Conservation (phyloP, 2,113 vertebrate genomes). For the Xyliphius kryptos region DNA sequence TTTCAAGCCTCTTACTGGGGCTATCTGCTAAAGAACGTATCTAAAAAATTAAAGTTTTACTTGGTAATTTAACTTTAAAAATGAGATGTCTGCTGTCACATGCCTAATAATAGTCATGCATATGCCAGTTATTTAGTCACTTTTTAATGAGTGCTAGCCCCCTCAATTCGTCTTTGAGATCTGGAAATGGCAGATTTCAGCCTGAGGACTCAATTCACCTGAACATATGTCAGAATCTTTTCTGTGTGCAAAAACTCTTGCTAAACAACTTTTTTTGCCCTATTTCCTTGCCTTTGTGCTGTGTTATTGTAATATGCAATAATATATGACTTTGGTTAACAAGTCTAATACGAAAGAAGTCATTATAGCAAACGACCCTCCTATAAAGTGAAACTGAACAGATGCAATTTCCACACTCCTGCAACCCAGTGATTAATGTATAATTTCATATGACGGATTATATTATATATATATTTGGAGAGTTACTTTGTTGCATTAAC, state of each 20-base stretch:
- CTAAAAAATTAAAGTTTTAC: conserved; percentile 66
- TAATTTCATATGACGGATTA: conserved; percentile 10
- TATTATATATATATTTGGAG: too few species aligned
- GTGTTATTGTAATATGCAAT: conserved; percentile 17
- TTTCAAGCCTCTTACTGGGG: conserved; percentile 51
- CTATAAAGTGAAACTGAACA: too few species aligned
- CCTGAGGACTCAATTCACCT: conserved; percentile 59
- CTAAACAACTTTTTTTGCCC: conserved; percentile 40
- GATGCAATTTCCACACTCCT: too few species aligned
- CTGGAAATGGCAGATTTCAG: conserved; percentile 66
- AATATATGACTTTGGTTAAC: too few species aligned
- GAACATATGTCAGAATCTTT: conserved; percentile 58
- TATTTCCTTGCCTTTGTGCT: conserved; percentile 36
- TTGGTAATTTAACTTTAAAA: conserved; percentile 68
- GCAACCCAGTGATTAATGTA: conserved; percentile 24
- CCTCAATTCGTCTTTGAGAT: conserved; percentile 64
- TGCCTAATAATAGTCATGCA: conserved; percentile 66
- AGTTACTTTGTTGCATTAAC: conserved; percentile 8
- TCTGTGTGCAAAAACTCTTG: conserved; percentile 32
- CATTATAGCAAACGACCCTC: too few species aligned
- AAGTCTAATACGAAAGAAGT: too few species aligned
- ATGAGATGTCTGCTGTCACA: conserved; percentile 60
- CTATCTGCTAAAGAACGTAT: conserved; percentile 59
- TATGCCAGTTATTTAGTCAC: conserved; percentile 63
- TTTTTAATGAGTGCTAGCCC: conserved; percentile 62